phyloP scores from a whole-genome alignment of 1,140 invertebrate genomes.

The Aphis craccivora region DNA sequence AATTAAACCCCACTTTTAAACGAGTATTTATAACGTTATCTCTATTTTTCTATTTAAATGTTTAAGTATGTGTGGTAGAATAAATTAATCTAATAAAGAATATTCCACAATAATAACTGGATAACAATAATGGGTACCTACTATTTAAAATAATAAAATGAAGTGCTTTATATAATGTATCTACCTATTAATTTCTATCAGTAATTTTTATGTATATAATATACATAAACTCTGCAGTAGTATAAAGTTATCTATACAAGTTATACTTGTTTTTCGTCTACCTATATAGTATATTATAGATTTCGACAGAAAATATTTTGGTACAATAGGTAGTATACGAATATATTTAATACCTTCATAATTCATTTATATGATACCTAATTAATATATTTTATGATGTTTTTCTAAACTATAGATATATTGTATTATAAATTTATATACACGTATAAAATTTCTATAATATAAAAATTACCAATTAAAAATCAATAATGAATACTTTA shows the following conservation, averaged over 20 bases:
- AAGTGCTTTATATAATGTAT: background rate
- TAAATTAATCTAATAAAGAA: background rate
- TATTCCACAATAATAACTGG: background rate
- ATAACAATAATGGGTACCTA: background rate
- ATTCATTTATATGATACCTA: no score
- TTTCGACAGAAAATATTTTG: no score
- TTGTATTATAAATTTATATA: background rate
- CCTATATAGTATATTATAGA: no score
- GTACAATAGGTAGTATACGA: no score
- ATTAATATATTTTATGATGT: no score
- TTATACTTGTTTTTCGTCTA: no score
- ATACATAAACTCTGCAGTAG: no score
- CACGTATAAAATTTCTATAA: no score
- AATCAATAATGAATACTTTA: background rate
- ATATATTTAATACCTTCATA: no score
- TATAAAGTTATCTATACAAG: no score
- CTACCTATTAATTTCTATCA: background rate
- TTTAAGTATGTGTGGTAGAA: background rate
- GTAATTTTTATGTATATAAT: background rate
- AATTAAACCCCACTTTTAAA: background rate
- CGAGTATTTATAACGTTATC: background rate
- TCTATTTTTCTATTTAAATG: background rate
- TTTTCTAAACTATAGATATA: no score
- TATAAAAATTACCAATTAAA: background rate
- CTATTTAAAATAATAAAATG: background rate